These are phyloP conservation scores for Poecilia gillii DNA, from an alignment of 2,797 vertebrate genomes.

Conservation along the genomic window DNA sequence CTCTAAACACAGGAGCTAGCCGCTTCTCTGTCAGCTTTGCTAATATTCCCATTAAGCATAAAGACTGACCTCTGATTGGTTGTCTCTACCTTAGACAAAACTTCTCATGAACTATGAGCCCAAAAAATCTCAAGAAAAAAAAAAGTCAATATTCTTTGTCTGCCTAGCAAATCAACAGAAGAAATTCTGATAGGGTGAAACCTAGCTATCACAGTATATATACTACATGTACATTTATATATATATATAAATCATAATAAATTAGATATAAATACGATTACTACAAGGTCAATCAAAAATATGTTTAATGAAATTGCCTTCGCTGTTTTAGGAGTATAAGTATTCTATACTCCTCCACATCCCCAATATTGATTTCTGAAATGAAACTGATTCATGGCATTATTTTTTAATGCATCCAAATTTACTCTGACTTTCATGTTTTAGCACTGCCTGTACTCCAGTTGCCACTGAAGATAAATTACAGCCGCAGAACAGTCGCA, in stretches of 20 bases:
- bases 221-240: too few species aligned
- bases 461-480: constrained; percentile 7
- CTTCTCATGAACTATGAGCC: background rate
- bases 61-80: background rate
- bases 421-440: background rate
- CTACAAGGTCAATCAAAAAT: background rate
- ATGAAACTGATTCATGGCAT: background rate
- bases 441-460: background rate
- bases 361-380: background rate
- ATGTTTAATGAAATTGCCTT: background rate
- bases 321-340: background rate
- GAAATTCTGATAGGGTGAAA: background rate
- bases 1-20: background rate
- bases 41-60: background rate
- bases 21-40: background rate
- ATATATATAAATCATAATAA: background rate
- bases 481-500: background rate
- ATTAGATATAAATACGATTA: background rate
- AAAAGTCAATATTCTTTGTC: background rate
- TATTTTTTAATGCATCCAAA: background rate
- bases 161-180: background rate
- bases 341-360: background rate
- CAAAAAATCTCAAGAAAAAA: background rate
- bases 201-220: too few species aligned
- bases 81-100: background rate